Conservation (phyloP, 2,888 invertebrate genomes). For the Nomada hirtipes region DNA sequence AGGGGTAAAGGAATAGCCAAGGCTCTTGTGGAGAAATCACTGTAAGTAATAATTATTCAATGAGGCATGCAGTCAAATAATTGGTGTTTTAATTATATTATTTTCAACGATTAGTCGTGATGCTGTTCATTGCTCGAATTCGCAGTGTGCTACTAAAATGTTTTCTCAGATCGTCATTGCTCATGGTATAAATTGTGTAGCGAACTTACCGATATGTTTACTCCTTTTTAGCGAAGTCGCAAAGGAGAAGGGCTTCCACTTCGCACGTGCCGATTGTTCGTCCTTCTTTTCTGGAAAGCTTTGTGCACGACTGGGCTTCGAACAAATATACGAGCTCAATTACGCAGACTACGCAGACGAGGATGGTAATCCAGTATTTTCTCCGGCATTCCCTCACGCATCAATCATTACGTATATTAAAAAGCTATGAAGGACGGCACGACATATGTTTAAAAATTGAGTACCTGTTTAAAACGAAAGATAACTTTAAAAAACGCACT, state of each 20-base stretch:
- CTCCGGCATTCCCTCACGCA: constrained; percentile 88
- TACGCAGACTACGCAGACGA: constrained; percentile 89
- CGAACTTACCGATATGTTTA: constrained; percentile 18
- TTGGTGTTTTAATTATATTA: too few species aligned
- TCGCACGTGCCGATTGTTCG: constrained; percentile 90
- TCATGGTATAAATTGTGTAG: background rate
- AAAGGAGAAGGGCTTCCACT: constrained; percentile 85
- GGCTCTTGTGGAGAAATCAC: constrained; percentile 86
- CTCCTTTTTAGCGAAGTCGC: constrained; percentile 85
- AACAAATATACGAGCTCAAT: constrained; percentile 87
- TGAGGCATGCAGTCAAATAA: background rate
- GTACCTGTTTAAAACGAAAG: constrained; percentile 38
- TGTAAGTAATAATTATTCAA: constrained; percentile 84
- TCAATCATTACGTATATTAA: constrained; percentile 87
- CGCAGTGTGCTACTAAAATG: background rate
- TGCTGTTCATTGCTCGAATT: too few species aligned
- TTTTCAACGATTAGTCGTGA: too few species aligned
- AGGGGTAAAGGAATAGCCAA: constrained; percentile 89
- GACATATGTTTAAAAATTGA: constrained; percentile 2
- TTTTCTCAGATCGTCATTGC: background rate
- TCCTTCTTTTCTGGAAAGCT: constrained; percentile 91
- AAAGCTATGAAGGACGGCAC: constrained; percentile 42
- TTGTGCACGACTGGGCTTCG: constrained; percentile 89
- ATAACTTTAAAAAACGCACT: constrained; percentile 40
- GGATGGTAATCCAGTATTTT: constrained; percentile 87